Evolutionary conservation across 2,797 vertebrate genomes (phyloP).

Genomic region (Anolis apletophallus): DNA sequence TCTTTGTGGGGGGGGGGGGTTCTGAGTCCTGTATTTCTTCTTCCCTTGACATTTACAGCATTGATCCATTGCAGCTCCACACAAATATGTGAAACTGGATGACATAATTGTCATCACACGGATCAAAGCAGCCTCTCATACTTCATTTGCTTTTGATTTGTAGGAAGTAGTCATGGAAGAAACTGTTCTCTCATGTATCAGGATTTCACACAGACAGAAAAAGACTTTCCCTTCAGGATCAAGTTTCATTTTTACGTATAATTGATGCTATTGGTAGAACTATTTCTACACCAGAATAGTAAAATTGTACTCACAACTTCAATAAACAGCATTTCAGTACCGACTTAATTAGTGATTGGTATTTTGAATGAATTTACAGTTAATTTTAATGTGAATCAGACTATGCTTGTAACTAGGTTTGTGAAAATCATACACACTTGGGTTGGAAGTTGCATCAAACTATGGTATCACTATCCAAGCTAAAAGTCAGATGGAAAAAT

Average conservation of each 20-base stretch:
- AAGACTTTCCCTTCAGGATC: not conserved
- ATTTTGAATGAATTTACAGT: not conserved
- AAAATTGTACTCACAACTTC: not conserved
- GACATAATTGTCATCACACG: constrained; percentile 3
- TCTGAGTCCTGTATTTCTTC: not conserved
- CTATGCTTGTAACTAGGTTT: not conserved
- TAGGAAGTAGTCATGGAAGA: not conserved
- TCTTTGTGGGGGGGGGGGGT: not conserved
- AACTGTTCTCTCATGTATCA: constrained; percentile 14
- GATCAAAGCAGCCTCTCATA: constrained; percentile 32
- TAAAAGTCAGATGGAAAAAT: not conserved
- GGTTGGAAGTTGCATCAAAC: not conserved
- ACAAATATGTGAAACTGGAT: constrained; percentile 5
- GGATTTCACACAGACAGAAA: not conserved
- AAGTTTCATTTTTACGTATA: not conserved
- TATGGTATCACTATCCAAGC: not conserved
- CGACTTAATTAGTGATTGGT: not conserved
- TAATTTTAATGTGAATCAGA: not conserved
- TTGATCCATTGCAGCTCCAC: not conserved
- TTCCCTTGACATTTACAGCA: constrained; percentile 36
- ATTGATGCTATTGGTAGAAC: not conserved
- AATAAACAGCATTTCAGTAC: not conserved
- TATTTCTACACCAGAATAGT: not conserved
- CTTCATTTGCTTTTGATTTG: constrained; percentile 24
- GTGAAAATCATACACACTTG: not conserved